These are phyloP conservation scores for Aphidoletes aphidimyza DNA, from an alignment of 2,888 invertebrate genomes.

Conservation along the genomic window DNA sequence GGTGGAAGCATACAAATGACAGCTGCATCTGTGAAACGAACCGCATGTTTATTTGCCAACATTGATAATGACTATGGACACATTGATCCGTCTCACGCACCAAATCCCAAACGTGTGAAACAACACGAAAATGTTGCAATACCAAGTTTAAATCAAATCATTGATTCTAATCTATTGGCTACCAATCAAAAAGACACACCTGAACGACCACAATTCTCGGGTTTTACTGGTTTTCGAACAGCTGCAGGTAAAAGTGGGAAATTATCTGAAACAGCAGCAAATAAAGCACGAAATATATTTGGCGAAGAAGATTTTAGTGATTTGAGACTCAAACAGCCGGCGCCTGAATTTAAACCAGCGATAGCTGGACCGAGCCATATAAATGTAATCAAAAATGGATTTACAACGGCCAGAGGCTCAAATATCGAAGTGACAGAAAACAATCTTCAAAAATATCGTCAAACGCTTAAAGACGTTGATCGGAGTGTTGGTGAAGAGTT, in stretches of 20 bases:
- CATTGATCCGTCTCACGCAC: background rate
- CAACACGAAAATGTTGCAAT: background rate
- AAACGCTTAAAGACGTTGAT: background rate
- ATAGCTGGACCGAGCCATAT: background rate
- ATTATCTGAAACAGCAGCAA: background rate
- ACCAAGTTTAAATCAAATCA: background rate
- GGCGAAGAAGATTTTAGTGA: slow-evolving; percentile 34
- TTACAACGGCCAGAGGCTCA: background rate
- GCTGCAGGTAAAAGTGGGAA: background rate
- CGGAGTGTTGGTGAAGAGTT: background rate
- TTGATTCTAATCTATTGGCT: background rate
- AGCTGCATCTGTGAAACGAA: background rate
- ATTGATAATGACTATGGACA: background rate
- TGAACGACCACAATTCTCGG: background rate
- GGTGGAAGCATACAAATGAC: background rate
- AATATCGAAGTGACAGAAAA: background rate
- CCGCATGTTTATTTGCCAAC: background rate
- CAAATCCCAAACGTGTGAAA: background rate
- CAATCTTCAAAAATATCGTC: background rate
- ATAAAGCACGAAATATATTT: background rate
- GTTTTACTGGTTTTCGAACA: background rate
- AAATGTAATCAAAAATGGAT: background rate
- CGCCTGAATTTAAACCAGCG: background rate
- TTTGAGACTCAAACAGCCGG: background rate
- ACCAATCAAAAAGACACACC: background rate